phyloP scores from a whole-genome alignment of 2,888 invertebrate genomes.

The Epicampocera succincta region DNA sequence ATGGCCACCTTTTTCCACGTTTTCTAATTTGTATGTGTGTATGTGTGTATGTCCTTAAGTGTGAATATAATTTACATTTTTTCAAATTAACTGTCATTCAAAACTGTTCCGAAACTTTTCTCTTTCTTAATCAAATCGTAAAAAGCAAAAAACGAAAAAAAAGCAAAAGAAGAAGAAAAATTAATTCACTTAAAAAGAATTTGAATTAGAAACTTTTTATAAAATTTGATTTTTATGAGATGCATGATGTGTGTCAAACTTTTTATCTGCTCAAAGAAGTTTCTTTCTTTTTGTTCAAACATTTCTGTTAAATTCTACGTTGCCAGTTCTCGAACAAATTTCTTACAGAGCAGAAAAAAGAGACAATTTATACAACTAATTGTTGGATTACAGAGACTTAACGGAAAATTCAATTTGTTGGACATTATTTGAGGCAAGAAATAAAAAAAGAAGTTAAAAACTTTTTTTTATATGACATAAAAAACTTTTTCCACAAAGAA shows the following conservation, averaged over 20 bases:
- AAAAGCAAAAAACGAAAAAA: conserved; percentile 16
- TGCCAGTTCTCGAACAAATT: conserved; percentile 48
- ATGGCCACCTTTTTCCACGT: too few species aligned
- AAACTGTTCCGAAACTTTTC: conserved; percentile 17
- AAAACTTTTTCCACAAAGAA: conserved; percentile 60
- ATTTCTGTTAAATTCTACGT: conserved; percentile 60
- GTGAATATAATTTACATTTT: conserved; percentile 53
- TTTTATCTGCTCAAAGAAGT: conserved; percentile 36
- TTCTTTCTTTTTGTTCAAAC: conserved; percentile 10
- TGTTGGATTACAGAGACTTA: conserved; percentile 79
- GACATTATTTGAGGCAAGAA: conserved; percentile 57
- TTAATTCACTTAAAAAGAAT: conserved; percentile 66
- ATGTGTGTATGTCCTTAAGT: conserved; percentile 26
- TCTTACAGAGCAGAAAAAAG: conserved; percentile 28
- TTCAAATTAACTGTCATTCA: conserved; percentile 64
- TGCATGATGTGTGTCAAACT: conserved; percentile 73
- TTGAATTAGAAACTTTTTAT: conserved; percentile 73
- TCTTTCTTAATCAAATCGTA: conserved; percentile 48
- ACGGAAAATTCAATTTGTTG: conserved; percentile 76
- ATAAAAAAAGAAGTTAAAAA: conserved; percentile 52
- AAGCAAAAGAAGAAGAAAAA: neutral
- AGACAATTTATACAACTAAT: conserved; percentile 74
- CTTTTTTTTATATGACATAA: conserved; percentile 64
- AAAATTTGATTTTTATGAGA: conserved; percentile 73
- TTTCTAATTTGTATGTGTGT: too few species aligned